Evolutionary conservation across 2,888 invertebrate genomes (phyloP).

Genomic region (Thymelicus acteon): DNA sequence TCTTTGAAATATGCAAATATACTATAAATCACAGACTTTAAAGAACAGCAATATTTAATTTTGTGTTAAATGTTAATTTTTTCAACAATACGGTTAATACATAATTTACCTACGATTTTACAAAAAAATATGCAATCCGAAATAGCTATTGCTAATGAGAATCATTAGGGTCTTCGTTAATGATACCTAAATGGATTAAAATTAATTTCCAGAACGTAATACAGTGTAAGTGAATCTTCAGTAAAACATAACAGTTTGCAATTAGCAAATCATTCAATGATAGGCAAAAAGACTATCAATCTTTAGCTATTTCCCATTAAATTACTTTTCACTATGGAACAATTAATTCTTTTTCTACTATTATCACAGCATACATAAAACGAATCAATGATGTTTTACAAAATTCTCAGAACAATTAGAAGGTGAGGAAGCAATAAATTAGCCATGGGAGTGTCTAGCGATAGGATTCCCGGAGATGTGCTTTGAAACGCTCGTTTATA

Average conservation of each 20-base stretch:
- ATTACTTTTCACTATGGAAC: neutral
- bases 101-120: no score
- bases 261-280: no score
- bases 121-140: no score
- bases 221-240: no score
- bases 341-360: slow-evolving; percentile 22
- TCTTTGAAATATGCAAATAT: no score
- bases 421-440: slow-evolving; percentile 78
- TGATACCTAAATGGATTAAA: no score
- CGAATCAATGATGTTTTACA: slow-evolving; percentile 36
- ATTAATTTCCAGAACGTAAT: no score
- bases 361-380: neutral
- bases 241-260: no score
- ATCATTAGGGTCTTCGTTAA: neutral
- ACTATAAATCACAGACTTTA: no score
- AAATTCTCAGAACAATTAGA: slow-evolving; percentile 65
- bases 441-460: slow-evolving; percentile 65
- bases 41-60: no score
- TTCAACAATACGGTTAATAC: no score
- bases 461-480: slow-evolving; percentile 71
- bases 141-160: neutral
- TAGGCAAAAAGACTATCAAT: neutral
- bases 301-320: neutral
- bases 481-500: slow-evolving; percentile 57
- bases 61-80: no score